Conservation (phyloP, 2,113 vertebrate genomes). For the Eptesicus fuscus region DNA sequence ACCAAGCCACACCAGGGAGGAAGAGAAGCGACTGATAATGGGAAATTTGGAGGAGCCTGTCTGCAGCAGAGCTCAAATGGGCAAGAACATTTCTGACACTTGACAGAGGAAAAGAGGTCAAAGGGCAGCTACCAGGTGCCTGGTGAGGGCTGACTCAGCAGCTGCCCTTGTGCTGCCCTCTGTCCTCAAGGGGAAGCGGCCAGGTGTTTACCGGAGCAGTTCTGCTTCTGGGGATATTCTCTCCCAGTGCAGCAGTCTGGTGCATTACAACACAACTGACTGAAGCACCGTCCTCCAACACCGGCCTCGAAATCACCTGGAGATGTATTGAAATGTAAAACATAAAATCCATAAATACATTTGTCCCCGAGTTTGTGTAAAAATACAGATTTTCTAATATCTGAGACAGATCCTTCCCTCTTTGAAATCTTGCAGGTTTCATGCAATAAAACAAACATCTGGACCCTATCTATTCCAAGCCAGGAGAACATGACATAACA, state of each 20-base stretch:
- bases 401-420: not conserved
- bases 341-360: not conserved
- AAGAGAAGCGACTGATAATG: not conserved
- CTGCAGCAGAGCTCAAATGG: not conserved
- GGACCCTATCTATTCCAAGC: too few relatives aligned
- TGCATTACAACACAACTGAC: not conserved
- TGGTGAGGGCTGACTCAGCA: not conserved
- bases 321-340: not conserved
- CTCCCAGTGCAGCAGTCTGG: not conserved
- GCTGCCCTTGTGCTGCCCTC: not conserved
- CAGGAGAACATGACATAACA: not conserved
- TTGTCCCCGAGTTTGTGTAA: not conserved
- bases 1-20: not conserved
- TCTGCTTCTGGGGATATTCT: not conserved
- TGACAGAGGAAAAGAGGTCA: not conserved
- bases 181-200: not conserved
- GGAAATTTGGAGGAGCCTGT: not conserved
- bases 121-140: not conserved
- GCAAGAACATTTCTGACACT: not conserved
- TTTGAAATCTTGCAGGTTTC: not conserved
- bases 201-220: not conserved
- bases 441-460: too few relatives aligned
- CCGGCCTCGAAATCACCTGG: not conserved
- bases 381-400: not conserved
- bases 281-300: not conserved